Conservation (phyloP, 2,888 invertebrate species). For the Capitulum mitella region DNA sequence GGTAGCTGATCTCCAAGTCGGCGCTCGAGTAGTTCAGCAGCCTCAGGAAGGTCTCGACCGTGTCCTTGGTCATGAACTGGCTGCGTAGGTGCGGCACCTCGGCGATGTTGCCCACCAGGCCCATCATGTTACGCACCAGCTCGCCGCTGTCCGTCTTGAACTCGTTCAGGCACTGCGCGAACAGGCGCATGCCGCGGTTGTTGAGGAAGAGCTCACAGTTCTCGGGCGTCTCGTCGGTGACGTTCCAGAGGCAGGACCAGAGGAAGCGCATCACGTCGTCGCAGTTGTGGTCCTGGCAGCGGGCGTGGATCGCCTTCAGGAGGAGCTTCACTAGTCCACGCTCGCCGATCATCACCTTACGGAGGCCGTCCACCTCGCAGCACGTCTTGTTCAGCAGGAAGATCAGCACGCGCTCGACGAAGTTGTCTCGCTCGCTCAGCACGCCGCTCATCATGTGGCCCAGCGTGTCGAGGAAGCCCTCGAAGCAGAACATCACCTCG, state of each 20-base stretch:
- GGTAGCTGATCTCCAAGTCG: slow-evolving; percentile 68
- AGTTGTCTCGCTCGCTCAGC: slow-evolving; percentile 64
- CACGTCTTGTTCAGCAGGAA: slow-evolving; percentile 91
- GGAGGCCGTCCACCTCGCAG: slow-evolving; percentile 88
- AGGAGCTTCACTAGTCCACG: slow-evolving; percentile 50
- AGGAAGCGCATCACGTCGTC: slow-evolving; percentile 96
- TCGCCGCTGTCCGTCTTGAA: slow-evolving; percentile 62
- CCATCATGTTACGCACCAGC: slow-evolving; percentile 95
- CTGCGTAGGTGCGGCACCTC: slow-evolving; percentile 77
- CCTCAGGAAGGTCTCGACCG: slow-evolving; percentile 57
- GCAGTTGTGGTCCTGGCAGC: slow-evolving; percentile 46
- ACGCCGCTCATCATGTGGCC: slow-evolving; percentile 16
- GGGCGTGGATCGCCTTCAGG: slow-evolving; percentile 15
- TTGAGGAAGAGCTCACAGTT: slow-evolving; percentile 88
- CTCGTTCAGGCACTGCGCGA: slow-evolving; percentile 65
- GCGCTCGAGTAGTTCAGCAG: slow-evolving; percentile 60
- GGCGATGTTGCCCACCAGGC: slow-evolving; percentile 88
- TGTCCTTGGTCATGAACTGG: slow-evolving; percentile 66
- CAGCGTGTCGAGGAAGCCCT: slow-evolving; percentile 16
- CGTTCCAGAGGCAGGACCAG: slow-evolving; percentile 99
- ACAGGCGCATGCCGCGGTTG: slow-evolving; percentile 79
- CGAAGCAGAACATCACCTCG: slow-evolving; percentile 10
- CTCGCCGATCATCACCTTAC: slow-evolving; percentile 84
- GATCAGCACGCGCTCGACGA: slow-evolving; percentile 89
- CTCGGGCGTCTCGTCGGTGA: slow-evolving; percentile 88